Evolutionary conservation across 1,140 invertebrate genomes (phyloP).

Genomic region (Campoletis sonorensis): DNA sequence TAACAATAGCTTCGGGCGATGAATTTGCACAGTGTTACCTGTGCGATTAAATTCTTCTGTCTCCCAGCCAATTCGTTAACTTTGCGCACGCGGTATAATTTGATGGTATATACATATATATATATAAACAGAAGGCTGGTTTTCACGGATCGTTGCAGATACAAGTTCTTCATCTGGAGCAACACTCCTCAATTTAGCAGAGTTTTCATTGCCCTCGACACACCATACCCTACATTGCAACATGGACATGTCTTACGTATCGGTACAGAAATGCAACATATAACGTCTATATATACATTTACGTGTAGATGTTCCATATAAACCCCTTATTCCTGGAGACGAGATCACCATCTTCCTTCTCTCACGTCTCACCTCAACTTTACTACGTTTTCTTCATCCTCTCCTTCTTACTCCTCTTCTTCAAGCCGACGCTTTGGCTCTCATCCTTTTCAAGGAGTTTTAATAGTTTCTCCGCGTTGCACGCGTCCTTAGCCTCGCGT

Average conservation of each 20-base stretch:
- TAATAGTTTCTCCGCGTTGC: conserved; percentile 2
- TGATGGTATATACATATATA: too few species aligned
- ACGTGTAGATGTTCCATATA: background rate
- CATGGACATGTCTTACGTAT: too few species aligned
- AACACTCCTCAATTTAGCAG: too few species aligned
- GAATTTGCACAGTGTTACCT: background rate
- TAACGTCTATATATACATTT: background rate
- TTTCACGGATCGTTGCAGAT: background rate
- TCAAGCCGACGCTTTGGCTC: background rate
- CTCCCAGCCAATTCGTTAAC: background rate
- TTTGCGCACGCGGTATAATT: background rate
- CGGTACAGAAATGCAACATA: too few species aligned
- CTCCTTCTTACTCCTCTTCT: background rate
- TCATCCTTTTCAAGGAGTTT: conserved; percentile 17
- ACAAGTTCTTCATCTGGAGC: background rate
- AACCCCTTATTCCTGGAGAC: conserved; percentile 9
- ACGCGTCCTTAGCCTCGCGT: background rate
- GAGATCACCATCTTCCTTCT: background rate
- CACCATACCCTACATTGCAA: too few species aligned
- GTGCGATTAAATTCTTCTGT: background rate
- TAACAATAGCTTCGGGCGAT: too few species aligned
- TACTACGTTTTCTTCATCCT: background rate
- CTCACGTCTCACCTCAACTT: background rate
- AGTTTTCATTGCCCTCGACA: too few species aligned
- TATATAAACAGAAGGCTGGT: background rate